Evolutionary conservation across 1,140 invertebrate genomes (phyloP), one percentile per base, ranked within the genome.

Genomic region (Brachionus koreanus): DNA sequence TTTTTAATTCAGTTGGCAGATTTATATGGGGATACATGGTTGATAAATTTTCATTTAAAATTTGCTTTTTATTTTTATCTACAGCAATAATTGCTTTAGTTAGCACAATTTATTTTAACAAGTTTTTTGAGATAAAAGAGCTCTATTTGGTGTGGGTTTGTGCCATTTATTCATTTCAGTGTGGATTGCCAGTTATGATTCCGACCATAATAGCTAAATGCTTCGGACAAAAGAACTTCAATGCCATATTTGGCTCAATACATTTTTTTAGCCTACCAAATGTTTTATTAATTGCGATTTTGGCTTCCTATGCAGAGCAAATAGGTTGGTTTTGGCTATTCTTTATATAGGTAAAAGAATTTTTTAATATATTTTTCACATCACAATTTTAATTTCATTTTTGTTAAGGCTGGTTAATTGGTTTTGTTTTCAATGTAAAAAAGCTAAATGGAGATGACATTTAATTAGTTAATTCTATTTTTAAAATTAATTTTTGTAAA

Each of bases 11-110:
- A 49, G 35, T 85, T 13, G 84, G 84, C 57, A 76, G 85, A 61
- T 67, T 85, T 35, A 74, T 84, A 23, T 85, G 85, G 85, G 85
- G 85, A 13, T 61, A 63, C 23, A 16, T 85, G 43, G 83, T 84
- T 6, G 85, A 85, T 67, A 83, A 65, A 37, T 83, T 85, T 37
- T 23, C 77, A 33, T 81, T 77, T 19, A 77, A 77, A 61, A 33
- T 77, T 74, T 57, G 46, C 25, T 77, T 23, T 77, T 61, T 77
- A 37, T 23, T 77, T 37, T 37, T 77, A 37, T 37, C 42, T 9
- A 77, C 74, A 23, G 5, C 10, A 25, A 77, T 52, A 25, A 77
- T 77, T 1, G 23, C 46, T 49, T 19, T 77, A 7, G 52, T 77
- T 9, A 61, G 46, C 39, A 77, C 43, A 4, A 57, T 77, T 29